phyloP scores from a whole-genome alignment of 64 coral and sea anemone species.

The Stylophora pistillata region DNA sequence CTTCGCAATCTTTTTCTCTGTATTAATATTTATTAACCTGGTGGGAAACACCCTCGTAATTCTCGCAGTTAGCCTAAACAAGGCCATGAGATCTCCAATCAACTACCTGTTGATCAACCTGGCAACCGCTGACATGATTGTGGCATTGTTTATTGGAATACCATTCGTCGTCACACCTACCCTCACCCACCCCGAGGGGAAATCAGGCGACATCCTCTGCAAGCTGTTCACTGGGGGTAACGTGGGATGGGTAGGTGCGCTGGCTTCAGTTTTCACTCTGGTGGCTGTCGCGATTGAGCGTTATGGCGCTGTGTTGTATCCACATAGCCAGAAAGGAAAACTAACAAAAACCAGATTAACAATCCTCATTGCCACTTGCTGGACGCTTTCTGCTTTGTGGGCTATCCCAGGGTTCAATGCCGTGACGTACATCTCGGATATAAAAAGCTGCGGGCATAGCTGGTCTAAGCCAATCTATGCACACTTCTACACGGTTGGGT shows the following conservation, averaged over 20 bases:
- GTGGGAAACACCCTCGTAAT: conserved; percentile 76
- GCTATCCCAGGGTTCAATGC: conserved; percentile 54
- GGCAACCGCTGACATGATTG: conserved; percentile 76
- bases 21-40: conserved; percentile 63
- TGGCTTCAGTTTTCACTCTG: conserved; percentile 71
- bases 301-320: conserved; percentile 70
- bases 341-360: conserved; percentile 55
- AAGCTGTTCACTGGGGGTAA: conserved; percentile 76
- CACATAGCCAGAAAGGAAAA: conserved; percentile 57
- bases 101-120: conserved; percentile 85
- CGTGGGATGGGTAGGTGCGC: conserved; percentile 75
- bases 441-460: conserved; percentile 29
- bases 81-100: conserved; percentile 71
- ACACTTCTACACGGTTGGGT: conserved; percentile 57
- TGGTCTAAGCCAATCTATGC: conserved; percentile 59
- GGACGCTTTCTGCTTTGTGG: conserved; percentile 44
- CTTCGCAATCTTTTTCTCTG: conserved; percentile 36
- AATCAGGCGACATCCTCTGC: conserved; percentile 54
- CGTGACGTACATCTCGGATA: conserved; percentile 35
- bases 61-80: conserved; percentile 60
- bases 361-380: conserved; percentile 57
- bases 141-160: conserved; percentile 63
- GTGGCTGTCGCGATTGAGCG: conserved; percentile 81
- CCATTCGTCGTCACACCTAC: conserved; percentile 41
- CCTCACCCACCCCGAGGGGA: conserved; percentile 58